These are phyloP conservation scores for cat (Felis catus) DNA, from an alignment of 2,113 vertebrate genomes.

Conservation along the genomic window F.catus_Fca126_mat1.0 CM031420.1:72251001-72251500, in stretches of 20 bases:
- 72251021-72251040: not conserved
- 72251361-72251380: not conserved
- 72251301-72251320: not conserved
- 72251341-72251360: not conserved
- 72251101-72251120: not conserved
- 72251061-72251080: not conserved
- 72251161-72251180: not conserved
- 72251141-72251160: not conserved
- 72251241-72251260: not conserved
- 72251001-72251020: not conserved
- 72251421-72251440: not conserved
- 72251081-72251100: not conserved
- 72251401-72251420: not conserved
- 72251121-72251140: not conserved
- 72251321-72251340: not conserved
- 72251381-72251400: not conserved
- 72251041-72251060: not conserved
- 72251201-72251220: not conserved
- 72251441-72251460: not conserved
- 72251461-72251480: not conserved
- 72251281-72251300: not conserved
- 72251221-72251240: not conserved
- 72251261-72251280: not conserved
- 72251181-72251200: not conserved
- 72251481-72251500: slow-evolving; percentile 31